Conservation (phyloP, 1,140 invertebrate species). For the Listronotus oregonensis region DNA sequence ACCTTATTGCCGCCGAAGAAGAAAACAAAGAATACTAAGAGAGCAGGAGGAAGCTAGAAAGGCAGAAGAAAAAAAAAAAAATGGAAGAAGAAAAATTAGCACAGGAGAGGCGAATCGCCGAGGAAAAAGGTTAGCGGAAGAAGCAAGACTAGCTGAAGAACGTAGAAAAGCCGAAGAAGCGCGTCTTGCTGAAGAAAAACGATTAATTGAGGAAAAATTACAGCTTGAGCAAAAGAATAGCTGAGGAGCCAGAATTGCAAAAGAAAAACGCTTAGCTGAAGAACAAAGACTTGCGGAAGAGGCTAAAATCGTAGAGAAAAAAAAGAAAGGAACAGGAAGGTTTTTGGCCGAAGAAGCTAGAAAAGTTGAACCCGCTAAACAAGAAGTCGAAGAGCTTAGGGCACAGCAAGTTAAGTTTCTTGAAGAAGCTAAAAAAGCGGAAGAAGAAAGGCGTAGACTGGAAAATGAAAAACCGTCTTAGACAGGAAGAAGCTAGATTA, state of each 20-base stretch:
- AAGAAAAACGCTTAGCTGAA: conserved; percentile 48
- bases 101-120: conserved; percentile 53
- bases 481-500: conserved; percentile 32
- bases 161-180: conserved; percentile 59
- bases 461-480: conserved; percentile 49
- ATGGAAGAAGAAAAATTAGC: conserved; percentile 39
- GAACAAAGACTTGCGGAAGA: conserved; percentile 59
- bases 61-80: conserved; percentile 39
- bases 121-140: conserved; percentile 45
- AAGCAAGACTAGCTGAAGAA: conserved; percentile 52
- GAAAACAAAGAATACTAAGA: conserved; percentile 48
- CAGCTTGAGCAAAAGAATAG: conserved; percentile 56
- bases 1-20: conserved; percentile 62
- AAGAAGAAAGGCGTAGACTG: conserved; percentile 40
- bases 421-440: conserved; percentile 35
- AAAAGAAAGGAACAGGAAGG: conserved; percentile 31
- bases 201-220: conserved; percentile 52
- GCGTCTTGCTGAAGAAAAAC: conserved; percentile 53
- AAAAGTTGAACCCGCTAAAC: conserved; percentile 46
- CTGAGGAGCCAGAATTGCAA: conserved; percentile 35
- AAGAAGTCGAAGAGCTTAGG: conserved; percentile 34
- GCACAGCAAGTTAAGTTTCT: conserved; percentile 21
- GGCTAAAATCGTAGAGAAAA: conserved; percentile 42
- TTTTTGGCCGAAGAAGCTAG: conserved; percentile 53
- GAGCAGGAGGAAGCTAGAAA: conserved; percentile 49